Base-by-base conservation (phyloP, 2,113 vertebrate species). In the Aythya baeri region DNA sequence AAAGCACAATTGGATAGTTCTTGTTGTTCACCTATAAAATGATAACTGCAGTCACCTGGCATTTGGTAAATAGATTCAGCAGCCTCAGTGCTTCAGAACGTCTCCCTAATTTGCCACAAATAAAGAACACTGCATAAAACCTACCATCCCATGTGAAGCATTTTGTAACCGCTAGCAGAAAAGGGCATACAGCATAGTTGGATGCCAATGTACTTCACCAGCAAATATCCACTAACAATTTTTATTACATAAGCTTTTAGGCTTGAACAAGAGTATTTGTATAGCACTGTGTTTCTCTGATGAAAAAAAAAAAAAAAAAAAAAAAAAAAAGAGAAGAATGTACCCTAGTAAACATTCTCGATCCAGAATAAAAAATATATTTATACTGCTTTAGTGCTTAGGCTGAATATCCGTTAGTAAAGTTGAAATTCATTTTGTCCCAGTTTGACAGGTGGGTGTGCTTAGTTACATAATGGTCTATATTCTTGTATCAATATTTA, bases 61-160 rank as follows among this genome's bases (percentile, higher is more conserved):
- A 83, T 83, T 81, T 78, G 65, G 17, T 59, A 72, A 88, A 86
- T 62, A 71, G 65, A 71, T 63, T 83, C 31, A 26, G 66, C 67
- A 86, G 52, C 76, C 89, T 86, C 23, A n/a, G 15, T 7, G 21
- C 31, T 22, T 36, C 80, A 59, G 65, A 89, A 87, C 46, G 43
- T 20, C 73, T 86, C 58, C 54, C 55, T 86, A 75, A 94, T 94
- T 88, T 86, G 20, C 50, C 32, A 32, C 62, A 95, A 91, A 91
- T 81, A 88, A 83, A 86, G 88, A 80, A 72, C 52, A 52, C 50
- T 81, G 85, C 25, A 52, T 57, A 92, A 58, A 61, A 7, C 27
- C 14, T 23, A 58, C 43, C 57, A 70, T 22, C 63, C 66, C 10
- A 3, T 44, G 34, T 52, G 65, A 73, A 91, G 7, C 17, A 38